Base-by-base conservation (phyloP, 2,888 invertebrate genomes). In the Volucella bombylans region DNA sequence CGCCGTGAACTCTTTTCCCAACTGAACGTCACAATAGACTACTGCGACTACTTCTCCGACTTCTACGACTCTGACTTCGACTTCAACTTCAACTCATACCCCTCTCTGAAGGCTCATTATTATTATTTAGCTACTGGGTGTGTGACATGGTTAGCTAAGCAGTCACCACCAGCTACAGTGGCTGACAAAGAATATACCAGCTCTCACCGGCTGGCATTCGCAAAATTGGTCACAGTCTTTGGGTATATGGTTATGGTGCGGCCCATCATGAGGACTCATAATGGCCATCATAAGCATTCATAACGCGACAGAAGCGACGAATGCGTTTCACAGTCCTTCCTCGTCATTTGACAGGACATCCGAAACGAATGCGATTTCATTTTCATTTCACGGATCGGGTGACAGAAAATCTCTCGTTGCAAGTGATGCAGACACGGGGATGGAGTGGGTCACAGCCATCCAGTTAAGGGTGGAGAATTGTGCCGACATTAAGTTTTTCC, bases 321-420 rank as follows among this genome's bases (percentile, higher is more conserved):
- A 85, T 85, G 81, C 85, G 76, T 81, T 85, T 72, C 68, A 74
- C 65, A 72, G 81, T 80, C 50, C 52, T 82, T 83, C 54, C 80
- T 67, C 52, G 69, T 65, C 76, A 77, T 81, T 85, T 85, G 68
- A 62, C 76, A 77, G 76, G 61, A 81, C 68, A 57, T 85, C 85
- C 85, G 85, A 62, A 77, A 54, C 85, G 81, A 85, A 85, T 81
- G 80, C 81, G 76, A 85, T 85, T 85, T 81, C 76, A 72, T 76
- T 85, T 85, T 81, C 85, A 85, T 85, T 85, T 85, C 85, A 85
- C 85, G 85, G 76, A 81, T 85, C 85, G 81, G 81, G 85, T 85
- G 81, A 67, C 85, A 72, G 67, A 68, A 54, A 55, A 71, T 78
- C 64, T 31, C 31, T 31, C 45, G 57, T 52, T 80, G 69, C 80